Base-by-base conservation (phyloP, 2,888 invertebrate genomes). In the Leucozona laternaria region DNA sequence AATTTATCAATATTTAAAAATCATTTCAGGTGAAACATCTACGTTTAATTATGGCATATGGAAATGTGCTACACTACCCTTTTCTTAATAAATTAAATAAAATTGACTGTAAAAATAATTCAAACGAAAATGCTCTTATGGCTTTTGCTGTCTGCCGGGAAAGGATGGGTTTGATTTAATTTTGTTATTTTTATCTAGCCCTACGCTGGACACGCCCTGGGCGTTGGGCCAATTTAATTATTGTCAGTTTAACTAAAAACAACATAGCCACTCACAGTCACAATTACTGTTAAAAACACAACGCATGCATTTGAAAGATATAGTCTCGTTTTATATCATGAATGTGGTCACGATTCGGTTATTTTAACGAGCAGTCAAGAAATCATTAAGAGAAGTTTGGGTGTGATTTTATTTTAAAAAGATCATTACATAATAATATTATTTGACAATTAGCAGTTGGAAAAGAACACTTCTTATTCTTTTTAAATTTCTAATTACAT, bases 201-300 rank as follows among this genome's bases (percentile, higher is more conserved):
- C 45, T 28, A 68, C 43, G 11, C 50, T 60, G 43, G 25, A 83
- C 82, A 83, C 62, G 66, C 45, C 10, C 60, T 66, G 78, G 82
- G 82, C 82, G 60, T n/a, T 73, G 60, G 72, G 82, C 82, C 82
- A 82, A 72, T 73, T 68, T 45, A 50, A 17, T 11, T 50, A 17
- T 11, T 50, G 45, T 50, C 43, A 70, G 28, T 20, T 48, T 50
- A 43, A 8, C 22, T 55, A 10, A 53, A 17, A 43, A 37, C 3
- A 10, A 37, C 28, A 13, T 28, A 25, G 5, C 15, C n/a, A n/a
- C n/a, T n/a, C n/a, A 34, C 43, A 37, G n/a, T n/a, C 55, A 25
- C 28, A 37, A 45, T 62, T 76, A 64, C 76, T 53, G 57, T 8
- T 8, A 22, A 64, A 70, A 55, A 55, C 57, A 40, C 48, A 64